Evolutionary conservation across 2,113 vertebrate species (phyloP).

Genomic region (Hiodon alosoides): DNA sequence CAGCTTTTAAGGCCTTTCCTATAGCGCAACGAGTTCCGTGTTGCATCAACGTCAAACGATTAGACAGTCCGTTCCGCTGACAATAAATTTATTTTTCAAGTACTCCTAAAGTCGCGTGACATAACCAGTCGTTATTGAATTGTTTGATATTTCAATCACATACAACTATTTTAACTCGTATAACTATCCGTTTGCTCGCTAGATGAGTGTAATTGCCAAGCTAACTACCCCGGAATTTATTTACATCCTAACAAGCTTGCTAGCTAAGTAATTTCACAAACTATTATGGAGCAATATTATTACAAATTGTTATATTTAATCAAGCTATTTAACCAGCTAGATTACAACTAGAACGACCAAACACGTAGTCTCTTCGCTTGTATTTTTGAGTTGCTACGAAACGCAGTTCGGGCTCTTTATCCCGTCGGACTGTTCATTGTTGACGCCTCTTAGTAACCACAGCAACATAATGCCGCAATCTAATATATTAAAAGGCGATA

Average conservation of each 20-base stretch:
- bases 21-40: constrained; percentile 35
- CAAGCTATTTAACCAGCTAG: background rate
- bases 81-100: background rate
- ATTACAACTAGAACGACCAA: background rate
- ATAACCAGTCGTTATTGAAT: background rate
- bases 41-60: constrained; percentile 17
- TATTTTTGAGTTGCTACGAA: constrained; percentile 44
- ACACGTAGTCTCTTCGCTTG: background rate
- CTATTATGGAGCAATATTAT: background rate
- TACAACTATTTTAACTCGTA: too few species aligned
- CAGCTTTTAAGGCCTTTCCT: constrained; percentile 14
- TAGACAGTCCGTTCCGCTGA: constrained; percentile 30
- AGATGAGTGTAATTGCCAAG: too few species aligned
- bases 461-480: constrained; percentile 32
- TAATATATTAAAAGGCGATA: constrained; percentile 1
- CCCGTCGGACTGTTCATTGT: constrained; percentile 16
- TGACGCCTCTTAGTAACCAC: constrained; percentile 36
- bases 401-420: constrained; percentile 27
- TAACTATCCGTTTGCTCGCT: too few species aligned
- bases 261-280: background rate
- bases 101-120: background rate
- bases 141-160: background rate
- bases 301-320: background rate
- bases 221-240: too few species aligned
- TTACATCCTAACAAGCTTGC: background rate